These are phyloP conservation scores for Prorops nasuta DNA, from an alignment of 1,140 invertebrate genomes.

Conservation along the genomic window DNA sequence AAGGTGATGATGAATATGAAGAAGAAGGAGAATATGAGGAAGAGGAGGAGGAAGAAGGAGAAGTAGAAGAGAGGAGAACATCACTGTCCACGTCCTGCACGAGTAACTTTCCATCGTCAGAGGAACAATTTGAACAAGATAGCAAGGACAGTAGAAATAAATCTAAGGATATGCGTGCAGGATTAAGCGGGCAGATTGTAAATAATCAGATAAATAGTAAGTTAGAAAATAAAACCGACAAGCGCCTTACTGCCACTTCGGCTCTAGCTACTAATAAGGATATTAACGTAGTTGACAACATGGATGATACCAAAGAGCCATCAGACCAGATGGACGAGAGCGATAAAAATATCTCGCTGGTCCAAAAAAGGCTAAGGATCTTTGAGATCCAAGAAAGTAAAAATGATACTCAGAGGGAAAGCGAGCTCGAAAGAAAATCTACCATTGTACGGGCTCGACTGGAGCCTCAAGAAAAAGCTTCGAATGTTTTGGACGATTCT, in stretches of 20 bases:
- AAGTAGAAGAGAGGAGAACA: constrained; percentile 9
- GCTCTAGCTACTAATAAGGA: constrained; percentile 27
- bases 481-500: no score
- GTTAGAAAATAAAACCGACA: constrained; percentile 22
- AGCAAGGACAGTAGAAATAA: no score
- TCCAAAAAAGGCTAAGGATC: constrained; percentile 40
- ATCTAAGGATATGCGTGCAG: no score
- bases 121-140: no score
- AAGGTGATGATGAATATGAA: constrained; percentile 15
- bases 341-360: constrained; percentile 29
- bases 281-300: constrained; percentile 17
- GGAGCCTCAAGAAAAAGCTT: no score
- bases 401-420: background rate
- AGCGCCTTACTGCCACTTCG: constrained; percentile 37
- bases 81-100: background rate
- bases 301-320: constrained; percentile 44
- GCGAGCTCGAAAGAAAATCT: background rate
- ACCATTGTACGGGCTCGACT: no score
- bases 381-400: constrained; percentile 26
- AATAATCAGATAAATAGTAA: constrained; percentile 9
- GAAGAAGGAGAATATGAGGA: constrained; percentile 18
- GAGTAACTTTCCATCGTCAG: no score
- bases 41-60: constrained; percentile 17
- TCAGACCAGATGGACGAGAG: constrained; percentile 12
- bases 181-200: no score